Conservation (phyloP, 2,113 vertebrate species). For the Limnothrissa miodon region DNA sequence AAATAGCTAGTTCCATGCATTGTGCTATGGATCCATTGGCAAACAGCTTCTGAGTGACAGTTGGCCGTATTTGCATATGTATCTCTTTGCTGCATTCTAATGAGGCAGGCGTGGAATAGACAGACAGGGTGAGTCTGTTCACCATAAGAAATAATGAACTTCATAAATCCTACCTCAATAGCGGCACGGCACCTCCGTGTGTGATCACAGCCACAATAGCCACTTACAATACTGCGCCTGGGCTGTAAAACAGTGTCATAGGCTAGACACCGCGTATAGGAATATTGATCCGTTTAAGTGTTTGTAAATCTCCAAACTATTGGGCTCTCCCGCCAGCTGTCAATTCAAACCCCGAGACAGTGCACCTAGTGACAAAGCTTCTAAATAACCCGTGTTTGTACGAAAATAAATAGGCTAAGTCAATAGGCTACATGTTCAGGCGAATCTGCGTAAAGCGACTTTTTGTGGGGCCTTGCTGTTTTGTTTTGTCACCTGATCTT, state of each 20-base stretch:
- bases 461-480: background rate
- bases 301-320: constrained; percentile 14
- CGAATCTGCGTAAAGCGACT: background rate
- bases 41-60: constrained; percentile 13
- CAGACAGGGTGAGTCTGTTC: background rate
- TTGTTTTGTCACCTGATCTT: too few species aligned
- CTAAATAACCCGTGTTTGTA: background rate
- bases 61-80: constrained; percentile 4
- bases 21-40: background rate
- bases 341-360: background rate
- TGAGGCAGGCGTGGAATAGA: background rate
- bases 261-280: background rate
- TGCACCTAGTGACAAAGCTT: background rate
- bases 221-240: background rate
- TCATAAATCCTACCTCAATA: background rate
- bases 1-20: background rate
- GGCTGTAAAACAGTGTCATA: constrained; percentile 1
- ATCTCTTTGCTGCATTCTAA: constrained; percentile 4
- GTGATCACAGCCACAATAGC: background rate
- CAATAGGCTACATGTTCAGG: background rate
- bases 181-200: background rate
- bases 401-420: background rate
- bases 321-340: background rate
- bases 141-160: constrained; percentile 15
- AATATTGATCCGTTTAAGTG: constrained; percentile 18